A percentile compares a stretch with the other conserved stretches of the same genome.
These are phyloP conservation scores for Tokudaia muenninki DNA, from an alignment of 2,797 vertebrate species.

Conservation along the genomic window DNA sequence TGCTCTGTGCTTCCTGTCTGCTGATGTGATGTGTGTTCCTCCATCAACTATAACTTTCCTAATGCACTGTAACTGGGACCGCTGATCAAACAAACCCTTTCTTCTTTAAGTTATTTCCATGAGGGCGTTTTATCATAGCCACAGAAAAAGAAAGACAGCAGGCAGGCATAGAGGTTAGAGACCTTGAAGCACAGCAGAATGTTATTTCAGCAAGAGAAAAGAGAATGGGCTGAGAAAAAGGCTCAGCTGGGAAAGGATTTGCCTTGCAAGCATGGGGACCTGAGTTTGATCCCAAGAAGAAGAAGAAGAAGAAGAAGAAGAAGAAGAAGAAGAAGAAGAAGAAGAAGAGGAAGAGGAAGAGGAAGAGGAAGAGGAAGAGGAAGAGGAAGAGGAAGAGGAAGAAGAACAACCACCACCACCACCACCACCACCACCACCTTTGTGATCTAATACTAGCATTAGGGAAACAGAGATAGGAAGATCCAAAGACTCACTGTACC, in stretches of 20 bases:
- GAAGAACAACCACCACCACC: too few species aligned
- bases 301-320: too few species aligned
- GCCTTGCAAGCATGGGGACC: not conserved
- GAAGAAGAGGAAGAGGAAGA: too few species aligned
- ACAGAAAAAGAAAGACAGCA: not conserved
- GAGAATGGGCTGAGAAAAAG: not conserved
- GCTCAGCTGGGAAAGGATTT: not conserved
- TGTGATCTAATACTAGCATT: not conserved
- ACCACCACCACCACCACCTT: too few species aligned
- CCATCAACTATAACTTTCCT: not conserved
- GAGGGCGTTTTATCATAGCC: not conserved
- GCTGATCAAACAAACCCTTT: not conserved
- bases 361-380: too few species aligned
- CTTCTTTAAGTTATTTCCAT: not conserved
- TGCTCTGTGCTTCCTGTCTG: not conserved
- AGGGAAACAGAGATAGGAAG: not conserved
- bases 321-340: too few species aligned
- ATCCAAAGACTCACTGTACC: not conserved
- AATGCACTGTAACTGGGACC: not conserved
- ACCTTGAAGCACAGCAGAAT: not conserved
- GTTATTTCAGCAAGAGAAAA: conserved; percentile 5
- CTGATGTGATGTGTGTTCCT: not conserved
- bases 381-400: too few species aligned
- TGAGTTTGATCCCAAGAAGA: not conserved
- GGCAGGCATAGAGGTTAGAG: not conserved